Conservation (phyloP, 2,113 vertebrate species). For the Chaetodon trifascialis region DNA sequence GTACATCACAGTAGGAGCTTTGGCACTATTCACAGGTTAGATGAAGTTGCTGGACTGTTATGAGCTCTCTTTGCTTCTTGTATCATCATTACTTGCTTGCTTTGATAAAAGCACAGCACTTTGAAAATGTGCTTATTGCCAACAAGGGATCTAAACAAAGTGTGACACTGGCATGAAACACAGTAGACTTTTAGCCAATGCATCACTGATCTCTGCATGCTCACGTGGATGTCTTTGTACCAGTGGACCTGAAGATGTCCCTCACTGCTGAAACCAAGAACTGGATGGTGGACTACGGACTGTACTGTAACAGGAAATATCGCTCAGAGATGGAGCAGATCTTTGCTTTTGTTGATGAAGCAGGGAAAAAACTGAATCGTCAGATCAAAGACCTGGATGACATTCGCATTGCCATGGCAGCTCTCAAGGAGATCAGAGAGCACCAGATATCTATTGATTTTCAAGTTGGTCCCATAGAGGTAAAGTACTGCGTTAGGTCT, state of each 20-base stretch:
- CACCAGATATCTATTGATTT: conserved; percentile 91
- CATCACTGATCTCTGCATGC: neutral
- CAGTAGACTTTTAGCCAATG: neutral
- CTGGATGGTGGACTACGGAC: conserved; percentile 91
- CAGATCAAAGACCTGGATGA: conserved; percentile 94
- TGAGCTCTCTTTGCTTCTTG: neutral
- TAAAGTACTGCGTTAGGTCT: conserved; percentile 63
- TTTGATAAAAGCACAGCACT: neutral
- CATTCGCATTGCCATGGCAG: conserved; percentile 91
- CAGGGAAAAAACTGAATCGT: conserved; percentile 91
- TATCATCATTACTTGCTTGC: neutral
- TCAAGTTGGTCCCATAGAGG: conserved; percentile 93
- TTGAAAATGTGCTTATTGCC: neutral
- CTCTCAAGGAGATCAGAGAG: conserved; percentile 93
- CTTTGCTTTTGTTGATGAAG: conserved; percentile 91
- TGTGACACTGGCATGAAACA: neutral
- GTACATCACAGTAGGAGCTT: conserved; percentile 88
- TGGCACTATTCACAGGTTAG: conserved; percentile 93
- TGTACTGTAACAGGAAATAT: conserved; percentile 91
- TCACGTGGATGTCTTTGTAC: conserved; percentile 15
- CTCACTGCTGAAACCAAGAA: conserved; percentile 91
- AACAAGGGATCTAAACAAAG: neutral
- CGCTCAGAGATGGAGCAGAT: conserved; percentile 92
- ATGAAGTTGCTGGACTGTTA: neutral
- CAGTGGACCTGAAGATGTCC: conserved; percentile 91